phyloP scores from a whole-genome alignment of 2,888 invertebrate species.

The Melanostoma mellinum region DNA sequence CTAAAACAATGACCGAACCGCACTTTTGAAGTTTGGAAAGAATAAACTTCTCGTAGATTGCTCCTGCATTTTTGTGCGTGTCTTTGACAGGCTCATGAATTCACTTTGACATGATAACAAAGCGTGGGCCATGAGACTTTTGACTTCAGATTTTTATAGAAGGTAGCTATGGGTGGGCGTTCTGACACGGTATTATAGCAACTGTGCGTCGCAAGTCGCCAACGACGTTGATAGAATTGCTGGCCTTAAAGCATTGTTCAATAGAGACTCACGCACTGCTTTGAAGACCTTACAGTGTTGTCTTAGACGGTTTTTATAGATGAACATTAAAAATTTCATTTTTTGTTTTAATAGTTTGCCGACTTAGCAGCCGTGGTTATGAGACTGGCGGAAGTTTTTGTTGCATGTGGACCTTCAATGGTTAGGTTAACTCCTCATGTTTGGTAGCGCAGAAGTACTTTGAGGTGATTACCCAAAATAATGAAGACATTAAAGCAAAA shows the following conservation, averaged over 20 bases:
- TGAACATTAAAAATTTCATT: slow-evolving; percentile 1
- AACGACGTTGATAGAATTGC: slow-evolving; percentile 3
- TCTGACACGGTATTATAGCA: slow-evolving; percentile 27
- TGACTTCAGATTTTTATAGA: slow-evolving; percentile 19
- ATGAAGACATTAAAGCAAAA: slow-evolving; percentile 25
- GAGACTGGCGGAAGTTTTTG: slow-evolving; percentile 26
- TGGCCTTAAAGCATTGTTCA: slow-evolving; percentile 1
- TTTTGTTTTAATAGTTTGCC: slow-evolving; percentile 9
- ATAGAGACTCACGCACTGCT: slow-evolving; percentile 10
- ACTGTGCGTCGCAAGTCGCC: slow-evolving; percentile 33
- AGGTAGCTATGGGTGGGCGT: slow-evolving; percentile 53
- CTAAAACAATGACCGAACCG: slow-evolving; percentile 49
- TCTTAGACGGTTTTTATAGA: slow-evolving; percentile 19
- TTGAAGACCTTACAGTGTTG: neutral
- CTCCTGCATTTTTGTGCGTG: slow-evolving; percentile 62
- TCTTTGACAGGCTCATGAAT: slow-evolving; percentile 58
- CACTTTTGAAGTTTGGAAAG: slow-evolving; percentile 4
- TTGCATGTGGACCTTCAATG: slow-evolving; percentile 8
- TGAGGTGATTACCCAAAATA: slow-evolving; percentile 22
- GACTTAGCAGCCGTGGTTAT: slow-evolving; percentile 13
- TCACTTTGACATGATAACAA: slow-evolving; percentile 48
- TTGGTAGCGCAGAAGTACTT: slow-evolving; percentile 22
- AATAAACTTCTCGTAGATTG: slow-evolving; percentile 39
- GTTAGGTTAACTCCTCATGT: neutral
- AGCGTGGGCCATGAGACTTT: slow-evolving; percentile 53